Evolutionary conservation across 2,888 invertebrate species (phyloP).

Genomic region (Perizoma flavofasciatum): DNA sequence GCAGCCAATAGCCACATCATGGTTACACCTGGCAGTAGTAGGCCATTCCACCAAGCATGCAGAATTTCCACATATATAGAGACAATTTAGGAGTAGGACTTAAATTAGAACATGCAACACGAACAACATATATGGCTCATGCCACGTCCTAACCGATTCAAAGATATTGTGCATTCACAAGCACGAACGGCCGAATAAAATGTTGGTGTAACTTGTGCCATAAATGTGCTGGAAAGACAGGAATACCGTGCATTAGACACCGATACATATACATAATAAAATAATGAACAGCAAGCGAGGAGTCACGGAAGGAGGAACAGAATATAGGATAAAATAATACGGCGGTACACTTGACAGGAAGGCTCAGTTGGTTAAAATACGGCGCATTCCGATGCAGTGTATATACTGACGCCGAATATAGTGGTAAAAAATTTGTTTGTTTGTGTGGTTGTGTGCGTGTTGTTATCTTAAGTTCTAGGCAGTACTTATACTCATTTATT

Average conservation of each 20-base stretch:
- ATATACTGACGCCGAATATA: slow-evolving; percentile 59
- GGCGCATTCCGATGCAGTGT: slow-evolving; percentile 76
- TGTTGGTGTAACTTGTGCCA: slow-evolving; percentile 72
- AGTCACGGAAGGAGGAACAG: slow-evolving; percentile 67
- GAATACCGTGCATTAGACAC: slow-evolving; percentile 79
- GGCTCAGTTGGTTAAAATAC: slow-evolving; percentile 66
- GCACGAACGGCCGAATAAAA: slow-evolving; percentile 74
- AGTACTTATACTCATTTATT: slow-evolving; percentile 49
- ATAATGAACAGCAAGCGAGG: slow-evolving; percentile 77
- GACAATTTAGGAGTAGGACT: slow-evolving; percentile 65
- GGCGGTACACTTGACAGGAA: slow-evolving; percentile 69
- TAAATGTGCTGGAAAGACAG: slow-evolving; percentile 77
- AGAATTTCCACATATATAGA: slow-evolving; percentile 72
- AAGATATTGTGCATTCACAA: slow-evolving; percentile 78
- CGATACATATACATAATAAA: slow-evolving; percentile 62
- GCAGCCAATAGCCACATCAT: slow-evolving; percentile 75
- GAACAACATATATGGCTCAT: slow-evolving; percentile 81
- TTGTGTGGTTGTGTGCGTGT: slow-evolving; percentile 48
- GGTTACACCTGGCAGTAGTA: slow-evolving; percentile 70
- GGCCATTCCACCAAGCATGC: slow-evolving; percentile 81
- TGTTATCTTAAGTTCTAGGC: slow-evolving; percentile 46
- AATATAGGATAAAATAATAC: slow-evolving; percentile 61
- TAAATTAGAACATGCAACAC: slow-evolving; percentile 80
- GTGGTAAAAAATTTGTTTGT: slow-evolving; percentile 55
- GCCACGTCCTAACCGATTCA: slow-evolving; percentile 70